Evolutionary conservation across 2,113 vertebrate genomes (phyloP).

Genomic region (Oenanthe oenanthe): DNA sequence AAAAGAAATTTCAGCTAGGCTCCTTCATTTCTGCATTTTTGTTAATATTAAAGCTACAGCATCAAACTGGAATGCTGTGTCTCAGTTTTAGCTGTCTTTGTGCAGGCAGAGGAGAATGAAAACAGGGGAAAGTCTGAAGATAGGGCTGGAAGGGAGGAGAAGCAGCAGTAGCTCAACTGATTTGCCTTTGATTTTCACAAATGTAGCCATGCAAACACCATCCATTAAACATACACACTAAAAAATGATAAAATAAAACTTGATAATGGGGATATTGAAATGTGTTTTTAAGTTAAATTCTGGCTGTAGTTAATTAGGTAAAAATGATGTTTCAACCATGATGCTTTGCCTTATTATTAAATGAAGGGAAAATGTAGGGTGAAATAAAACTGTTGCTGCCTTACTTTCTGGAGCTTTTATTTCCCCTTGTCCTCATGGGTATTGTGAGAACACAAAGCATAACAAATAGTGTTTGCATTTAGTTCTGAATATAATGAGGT

Average conservation of each 20-base stretch:
- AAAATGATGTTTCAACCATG: neutral
- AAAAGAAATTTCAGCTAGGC: neutral
- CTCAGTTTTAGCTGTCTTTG: neutral
- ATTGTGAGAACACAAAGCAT: neutral
- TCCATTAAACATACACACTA: neutral
- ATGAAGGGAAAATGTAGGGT: neutral
- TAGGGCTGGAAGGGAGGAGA: neutral
- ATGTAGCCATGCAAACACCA: neutral
- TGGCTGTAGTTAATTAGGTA: neutral
- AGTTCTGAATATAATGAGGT: neutral
- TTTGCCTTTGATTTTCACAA: neutral
- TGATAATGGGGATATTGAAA: neutral
- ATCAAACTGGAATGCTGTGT: neutral
- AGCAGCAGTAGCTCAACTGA: neutral
- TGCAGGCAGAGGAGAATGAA: neutral
- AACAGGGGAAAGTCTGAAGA: neutral
- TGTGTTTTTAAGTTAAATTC: neutral
- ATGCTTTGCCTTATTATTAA: neutral
- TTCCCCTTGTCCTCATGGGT: neutral
- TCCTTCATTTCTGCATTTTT: neutral
- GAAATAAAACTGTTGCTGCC: neutral
- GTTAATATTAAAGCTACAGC: neutral
- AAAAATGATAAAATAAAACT: neutral
- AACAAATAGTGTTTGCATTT: slow-evolving; percentile 6
- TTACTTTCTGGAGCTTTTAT: neutral